Base-by-base conservation (phyloP, 1,140 invertebrate species). In the Sitobion miscanthi region DNA sequence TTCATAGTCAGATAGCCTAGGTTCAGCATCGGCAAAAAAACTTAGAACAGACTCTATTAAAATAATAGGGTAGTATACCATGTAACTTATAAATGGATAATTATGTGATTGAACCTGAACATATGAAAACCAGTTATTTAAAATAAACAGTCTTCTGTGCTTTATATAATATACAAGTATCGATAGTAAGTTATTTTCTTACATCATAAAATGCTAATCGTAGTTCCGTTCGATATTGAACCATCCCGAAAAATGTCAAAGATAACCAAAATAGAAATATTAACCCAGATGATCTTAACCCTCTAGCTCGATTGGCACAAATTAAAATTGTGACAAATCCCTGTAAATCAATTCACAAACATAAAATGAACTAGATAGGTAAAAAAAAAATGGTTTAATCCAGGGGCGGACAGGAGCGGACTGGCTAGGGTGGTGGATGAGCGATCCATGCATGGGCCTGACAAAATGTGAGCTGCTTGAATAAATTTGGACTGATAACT, bases 221-320 rank as follows among this genome's bases (percentile, higher is more conserved):
- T 57, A 97, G 95, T 95, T 97, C 96, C 85, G 96, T 97, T 94
- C 98, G 96, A 94, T 97, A 97, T 94, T 97, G 97, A 38, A 98
- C 96, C 94, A 97, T 95, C 57, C 97, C 97, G 94, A 96, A 97
- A 49, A 98, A 23, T 11, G 96, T 95, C 86, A 98, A 95, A 7
- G 98, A 95, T 49, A 98, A 96, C 98, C 98, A 99, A 95, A 99
- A 99, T 77, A 98, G 95, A 95, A 99, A 98, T 94, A 98, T 95
- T 88, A 98, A 96, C 45, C 98, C 98, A 30, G 98, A 99, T 30
- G 98, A 97, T 94, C 97, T 96, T 94, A 99, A 96, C 47, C 98
- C 98, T 96, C 96, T 96, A 95, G 97, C 97, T 95, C 97, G 96
- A 95, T 98, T 98, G 94, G 97, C 97, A 93, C 96, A 95, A 94